Base-by-base conservation (phyloP, 2,888 invertebrate genomes). In the Melanotus villosus region DNA sequence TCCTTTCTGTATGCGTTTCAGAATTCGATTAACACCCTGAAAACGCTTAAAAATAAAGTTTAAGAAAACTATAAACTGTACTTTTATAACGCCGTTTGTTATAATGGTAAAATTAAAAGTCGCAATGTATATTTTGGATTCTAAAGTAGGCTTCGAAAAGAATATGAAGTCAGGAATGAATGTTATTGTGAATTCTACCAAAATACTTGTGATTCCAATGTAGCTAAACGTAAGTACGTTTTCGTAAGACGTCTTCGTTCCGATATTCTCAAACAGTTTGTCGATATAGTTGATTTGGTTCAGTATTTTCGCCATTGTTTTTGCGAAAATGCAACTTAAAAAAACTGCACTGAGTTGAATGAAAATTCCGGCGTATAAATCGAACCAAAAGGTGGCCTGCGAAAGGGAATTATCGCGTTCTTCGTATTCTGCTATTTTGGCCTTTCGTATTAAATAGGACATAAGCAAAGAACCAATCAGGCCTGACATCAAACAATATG, bases 321-420 rank as follows among this genome's bases (percentile, higher is more conserved):
- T 65, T 7, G 41, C 54, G 9, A 67, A 68, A 19, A 60, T 47
- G 45, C 69, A 72, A 23, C 34, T 63, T n/a, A 68, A n/a, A 10
- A 72, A 5, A 7, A 72, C 65, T 5, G 58, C 62, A 2, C 36
- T 56, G 0, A 70, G 58, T 54, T 73, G 70, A 2, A 54, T 68
- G 16, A 54, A 45, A 10, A 70, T 58, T 3, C 67, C 65, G 2
- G 71, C 60, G 32, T 72, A 73, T 14, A 73, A 36, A 7, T 73
- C 73, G 26, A 71, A 69, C 62, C 67, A 67, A 38, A 67, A 71
- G 1, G 65, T 73, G 14, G 71, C 70, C 63, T 70, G 18, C 2
- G 73, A 71, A 43, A 73, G 57, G 1, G 70, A 47, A 16, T 56
- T 38, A 1, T 6, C 19, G 0, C 6, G 6, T 1, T 1, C 21